Evolutionary conservation across 2,797 vertebrate species (phyloP).

Genomic region (Hippocampus kuda): DNA sequence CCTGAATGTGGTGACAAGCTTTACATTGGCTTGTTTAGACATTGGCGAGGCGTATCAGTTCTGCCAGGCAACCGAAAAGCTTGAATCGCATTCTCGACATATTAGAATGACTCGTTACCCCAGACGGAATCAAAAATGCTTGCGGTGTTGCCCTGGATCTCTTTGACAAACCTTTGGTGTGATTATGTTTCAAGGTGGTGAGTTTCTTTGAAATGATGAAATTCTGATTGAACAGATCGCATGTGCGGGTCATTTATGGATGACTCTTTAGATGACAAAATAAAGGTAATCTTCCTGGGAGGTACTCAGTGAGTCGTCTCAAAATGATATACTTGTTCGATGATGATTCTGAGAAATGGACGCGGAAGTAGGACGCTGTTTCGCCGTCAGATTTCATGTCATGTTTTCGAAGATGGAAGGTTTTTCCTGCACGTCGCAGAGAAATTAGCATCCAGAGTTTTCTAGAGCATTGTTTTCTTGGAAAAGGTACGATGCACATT

Average conservation of each 20-base stretch:
- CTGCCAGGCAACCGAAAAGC: constrained; percentile 50
- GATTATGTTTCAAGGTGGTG: constrained; percentile 43
- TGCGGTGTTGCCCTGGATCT: constrained; percentile 47
- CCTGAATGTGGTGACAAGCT: constrained; percentile 35
- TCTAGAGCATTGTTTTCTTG: constrained; percentile 63
- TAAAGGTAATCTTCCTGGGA: neutral
- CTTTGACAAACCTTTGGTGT: constrained; percentile 38
- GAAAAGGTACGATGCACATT: constrained; percentile 31
- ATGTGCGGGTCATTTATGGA: neutral
- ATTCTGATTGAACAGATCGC: neutral
- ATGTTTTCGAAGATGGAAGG: constrained; percentile 25
- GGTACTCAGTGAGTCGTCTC: constrained; percentile 11
- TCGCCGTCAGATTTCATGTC: constrained; percentile 27
- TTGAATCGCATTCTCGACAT: constrained; percentile 48
- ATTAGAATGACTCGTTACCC: constrained; percentile 61
- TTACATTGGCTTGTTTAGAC: constrained; percentile 49
- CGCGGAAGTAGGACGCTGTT: constrained; percentile 18
- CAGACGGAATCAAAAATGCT: constrained; percentile 54
- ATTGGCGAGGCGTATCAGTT: constrained; percentile 43
- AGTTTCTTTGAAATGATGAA: constrained; percentile 12
- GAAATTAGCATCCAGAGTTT: constrained; percentile 47
- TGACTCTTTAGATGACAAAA: neutral
- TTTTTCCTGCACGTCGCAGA: constrained; percentile 30
- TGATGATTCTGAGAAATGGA: constrained; percentile 22
- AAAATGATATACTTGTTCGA: constrained; percentile 35